Conservation (phyloP, 2,113 vertebrate genomes). For the Pelvicachromis taeniatus region DNA sequence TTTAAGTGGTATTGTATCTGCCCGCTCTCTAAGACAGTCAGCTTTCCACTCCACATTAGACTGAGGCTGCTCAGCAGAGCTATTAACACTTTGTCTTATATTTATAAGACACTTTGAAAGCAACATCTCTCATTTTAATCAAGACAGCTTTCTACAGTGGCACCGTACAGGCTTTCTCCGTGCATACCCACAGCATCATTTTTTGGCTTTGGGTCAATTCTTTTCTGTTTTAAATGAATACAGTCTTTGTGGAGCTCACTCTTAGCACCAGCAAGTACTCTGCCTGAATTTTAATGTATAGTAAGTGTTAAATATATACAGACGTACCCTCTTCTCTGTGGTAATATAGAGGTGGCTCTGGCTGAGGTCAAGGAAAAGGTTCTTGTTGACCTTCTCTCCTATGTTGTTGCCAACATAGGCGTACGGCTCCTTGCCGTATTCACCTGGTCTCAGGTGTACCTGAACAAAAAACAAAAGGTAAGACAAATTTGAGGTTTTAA, state of each 20-base stretch:
- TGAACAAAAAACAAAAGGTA: constrained; percentile 33
- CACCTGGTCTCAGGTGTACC: constrained; percentile 76
- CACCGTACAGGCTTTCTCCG: neutral
- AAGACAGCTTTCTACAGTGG: neutral
- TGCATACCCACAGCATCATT: neutral
- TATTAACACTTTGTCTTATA: neutral
- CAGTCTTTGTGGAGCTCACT: neutral
- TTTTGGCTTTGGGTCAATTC: neutral
- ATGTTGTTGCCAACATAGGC: constrained; percentile 60
- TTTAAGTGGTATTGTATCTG: neutral
- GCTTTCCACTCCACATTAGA: neutral
- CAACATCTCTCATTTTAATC: neutral
- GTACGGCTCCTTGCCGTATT: constrained; percentile 70
- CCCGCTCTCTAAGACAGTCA: neutral
- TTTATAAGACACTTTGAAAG: neutral
- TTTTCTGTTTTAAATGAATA: neutral
- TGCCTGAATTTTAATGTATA: neutral
- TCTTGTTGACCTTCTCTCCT: constrained; percentile 83
- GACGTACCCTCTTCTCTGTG: constrained; percentile 84
- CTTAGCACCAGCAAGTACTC: neutral
- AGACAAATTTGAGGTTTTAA: neutral
- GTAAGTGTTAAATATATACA: neutral
- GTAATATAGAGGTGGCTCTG: constrained; percentile 83
- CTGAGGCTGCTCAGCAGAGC: neutral
- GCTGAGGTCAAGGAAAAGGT: constrained; percentile 81